Evolutionary conservation across 2,113 vertebrate species (phyloP).

Genomic region (Alligator sinensis): DNA sequence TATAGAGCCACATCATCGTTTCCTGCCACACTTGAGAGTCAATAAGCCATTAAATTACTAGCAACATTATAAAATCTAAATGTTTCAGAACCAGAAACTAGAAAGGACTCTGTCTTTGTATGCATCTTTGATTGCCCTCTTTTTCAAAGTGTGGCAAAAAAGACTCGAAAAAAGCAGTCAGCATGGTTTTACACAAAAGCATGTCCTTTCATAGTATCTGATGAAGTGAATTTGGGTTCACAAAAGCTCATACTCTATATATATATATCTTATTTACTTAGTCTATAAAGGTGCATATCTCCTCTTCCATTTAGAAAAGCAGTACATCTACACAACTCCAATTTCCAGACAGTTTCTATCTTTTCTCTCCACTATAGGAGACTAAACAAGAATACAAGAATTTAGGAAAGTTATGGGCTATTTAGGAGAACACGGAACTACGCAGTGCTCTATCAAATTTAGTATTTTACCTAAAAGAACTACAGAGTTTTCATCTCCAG

Average conservation of each 20-base stretch:
- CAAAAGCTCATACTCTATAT: not conserved
- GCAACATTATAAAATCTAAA: too few species aligned
- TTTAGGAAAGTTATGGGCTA: not conserved
- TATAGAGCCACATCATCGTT: not conserved
- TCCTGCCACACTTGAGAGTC: not conserved
- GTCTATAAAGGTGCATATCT: not conserved
- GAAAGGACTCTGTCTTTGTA: not conserved
- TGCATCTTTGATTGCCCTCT: not conserved
- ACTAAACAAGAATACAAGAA: not conserved
- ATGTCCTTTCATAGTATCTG: too few species aligned
- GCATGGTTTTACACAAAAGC: too few species aligned
- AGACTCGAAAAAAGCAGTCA: too few species aligned
- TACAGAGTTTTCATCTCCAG: not conserved
- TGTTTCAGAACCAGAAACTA: not conserved
- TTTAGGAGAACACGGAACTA: not conserved
- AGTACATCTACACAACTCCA: not conserved
- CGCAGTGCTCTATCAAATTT: not conserved
- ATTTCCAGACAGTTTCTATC: not conserved
- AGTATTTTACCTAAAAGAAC: not conserved
- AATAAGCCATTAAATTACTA: too few species aligned
- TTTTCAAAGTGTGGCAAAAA: not conserved
- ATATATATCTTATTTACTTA: not conserved
- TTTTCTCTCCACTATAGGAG: not conserved
- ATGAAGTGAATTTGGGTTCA: too few species aligned
- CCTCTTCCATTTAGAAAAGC: not conserved